Evolutionary conservation across 2,888 invertebrate species (phyloP), one percentile per base, ranked within the genome.

Genomic region (Galeopsomyia nigrocyanea): DNA sequence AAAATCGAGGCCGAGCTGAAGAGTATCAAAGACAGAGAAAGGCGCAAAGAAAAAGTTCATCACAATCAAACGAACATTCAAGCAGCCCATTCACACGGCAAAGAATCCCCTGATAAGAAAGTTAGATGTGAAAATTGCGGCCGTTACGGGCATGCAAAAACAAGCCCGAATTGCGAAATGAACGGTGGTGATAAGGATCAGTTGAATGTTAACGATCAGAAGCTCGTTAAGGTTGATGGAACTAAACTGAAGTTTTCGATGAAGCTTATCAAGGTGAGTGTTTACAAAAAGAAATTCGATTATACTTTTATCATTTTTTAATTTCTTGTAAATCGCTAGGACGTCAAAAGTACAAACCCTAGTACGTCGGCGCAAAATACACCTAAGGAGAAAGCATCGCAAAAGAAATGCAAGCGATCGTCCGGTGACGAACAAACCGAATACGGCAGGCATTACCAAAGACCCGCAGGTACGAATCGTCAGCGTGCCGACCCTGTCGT

Each of bases 401-500:
- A 88, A 62, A 87, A 89, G 73, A 93, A 93, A 83, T 89, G 93
- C 70, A 88, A 92, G 21, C 89, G 92, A 57, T 91, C 92, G 17
- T 88, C 88, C 1, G 89, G 89, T 5, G 93, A 93, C 75, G 89
- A 92, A 66, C 94, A 95, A 81, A 95, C 94, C 87, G 98, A 98
- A 88, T 98, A 98, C 81, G 88, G 98, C 6, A 96, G 95, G 79
- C 90, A 92, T 19, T 93, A 93, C 73, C 91, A 91, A 74, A 90
- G 93, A 78, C 94, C 95, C 0, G 95, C 96, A 0, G 73, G 75
- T 13, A 95, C 96, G 0, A 97, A 99, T 83, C 88, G 99, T 9
- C 89, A 97, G 0, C 90, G 99, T 55, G 97, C 98, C 0, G 99
- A 99, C 88, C 99, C 99, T 0, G 92, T 98, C 0, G 98, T 99